Evolutionary conservation across 1,140 invertebrate species (phyloP), one percentile per base, ranked within the genome.

Genomic region (Microplitis demolitor): DNA sequence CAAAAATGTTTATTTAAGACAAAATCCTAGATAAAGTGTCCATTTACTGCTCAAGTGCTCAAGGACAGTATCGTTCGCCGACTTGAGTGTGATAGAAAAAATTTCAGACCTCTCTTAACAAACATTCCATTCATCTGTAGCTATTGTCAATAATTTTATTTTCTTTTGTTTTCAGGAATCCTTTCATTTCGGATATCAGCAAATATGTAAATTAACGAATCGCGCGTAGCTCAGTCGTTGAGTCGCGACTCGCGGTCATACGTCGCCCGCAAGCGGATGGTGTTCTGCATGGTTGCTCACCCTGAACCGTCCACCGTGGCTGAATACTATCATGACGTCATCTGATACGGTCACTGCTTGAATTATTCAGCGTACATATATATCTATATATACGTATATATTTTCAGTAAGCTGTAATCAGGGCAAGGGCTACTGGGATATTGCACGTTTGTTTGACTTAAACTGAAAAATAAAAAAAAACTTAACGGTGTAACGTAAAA

Each of bases 221-320:
- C 35, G 71, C 71, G 51, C 70, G 39, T 66, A 67, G 53, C 66
- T 66, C 54, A 50, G 71, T 61, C 63, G 54, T 67, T 50, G 50
- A 56, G 64, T 67, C 64, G 64, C 60, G 66, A 45, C 39, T 45
- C 39, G 39, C 39, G 39, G 39, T 45, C 39, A 64, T 67, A 64
- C 71, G 56, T 45, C 60, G 77, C 72, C 68, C 14, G 67, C 74
- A 63, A 76, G 75, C 78, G 83, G 84, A 87, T 84, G 82, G 79
- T 80, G 84, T 84, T 79, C 77, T 81, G 83, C 85, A 85, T 86
- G 85, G 85, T 75, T 78, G 83, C 82, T 86, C 85, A 83, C 80
- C 78, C 80, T 84, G 84, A 87, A 87, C 85, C 79, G 80, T 76
- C 80, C 80, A 80, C 81, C 78, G 66, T 71, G 51, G 77, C 80